Evolutionary conservation across 2,797 vertebrate genomes (phyloP).

Genomic region (Myotis daubentonii): DNA sequence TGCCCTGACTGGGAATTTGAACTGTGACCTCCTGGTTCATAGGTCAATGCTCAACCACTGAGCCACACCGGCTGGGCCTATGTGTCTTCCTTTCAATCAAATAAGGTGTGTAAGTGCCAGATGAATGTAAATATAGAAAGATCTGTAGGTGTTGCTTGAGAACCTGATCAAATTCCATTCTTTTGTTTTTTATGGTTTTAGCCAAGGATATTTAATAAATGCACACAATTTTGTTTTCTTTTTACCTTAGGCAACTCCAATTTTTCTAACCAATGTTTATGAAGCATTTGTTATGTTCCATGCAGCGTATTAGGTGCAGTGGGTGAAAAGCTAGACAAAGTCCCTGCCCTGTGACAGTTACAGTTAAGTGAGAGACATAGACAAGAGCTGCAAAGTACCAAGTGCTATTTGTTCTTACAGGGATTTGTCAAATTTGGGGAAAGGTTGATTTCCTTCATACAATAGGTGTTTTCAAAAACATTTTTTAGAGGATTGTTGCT

Average conservation of each 20-base stretch:
- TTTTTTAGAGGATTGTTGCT: neutral
- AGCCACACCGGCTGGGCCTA: too few relatives aligned
- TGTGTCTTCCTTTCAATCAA: neutral
- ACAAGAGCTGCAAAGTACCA: neutral
- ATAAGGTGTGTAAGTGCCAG: neutral
- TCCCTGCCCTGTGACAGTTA: neutral
- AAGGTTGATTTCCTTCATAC: slow-evolving; percentile 41
- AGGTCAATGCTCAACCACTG: too few relatives aligned
- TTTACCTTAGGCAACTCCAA: neutral
- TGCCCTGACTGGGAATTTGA: too few relatives aligned
- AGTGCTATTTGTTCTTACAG: neutral
- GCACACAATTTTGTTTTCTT: neutral
- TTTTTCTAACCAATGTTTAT: slow-evolving; percentile 1
- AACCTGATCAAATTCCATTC: neutral
- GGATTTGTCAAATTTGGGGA: neutral
- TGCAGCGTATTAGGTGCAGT: neutral
- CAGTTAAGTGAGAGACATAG: neutral
- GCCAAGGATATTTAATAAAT: neutral
- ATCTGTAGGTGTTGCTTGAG: neutral
- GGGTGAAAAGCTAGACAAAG: neutral
- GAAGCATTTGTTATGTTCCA: neutral
- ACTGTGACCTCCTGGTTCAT: too few relatives aligned
- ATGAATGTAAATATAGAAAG: neutral
- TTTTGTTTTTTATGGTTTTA: neutral
- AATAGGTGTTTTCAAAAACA: neutral